phyloP scores from a whole-genome alignment of 2,888 invertebrate species.

The Caradrina clavipalpis region DNA sequence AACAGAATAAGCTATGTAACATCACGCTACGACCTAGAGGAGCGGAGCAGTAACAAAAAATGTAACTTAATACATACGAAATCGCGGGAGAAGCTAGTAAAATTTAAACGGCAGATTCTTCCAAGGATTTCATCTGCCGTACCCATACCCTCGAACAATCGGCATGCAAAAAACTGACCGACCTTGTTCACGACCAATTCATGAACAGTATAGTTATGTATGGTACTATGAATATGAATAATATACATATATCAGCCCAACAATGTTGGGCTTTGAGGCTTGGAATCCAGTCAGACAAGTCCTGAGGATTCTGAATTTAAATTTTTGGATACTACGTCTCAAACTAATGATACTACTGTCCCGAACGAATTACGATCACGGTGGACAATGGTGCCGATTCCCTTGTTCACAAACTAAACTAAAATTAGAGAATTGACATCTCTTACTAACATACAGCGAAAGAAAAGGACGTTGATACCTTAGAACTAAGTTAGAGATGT shows the following conservation, averaged over 20 bases:
- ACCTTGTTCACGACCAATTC: conserved; percentile 72
- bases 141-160: conserved; percentile 61
- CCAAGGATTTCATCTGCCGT: conserved; percentile 45
- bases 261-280: background rate
- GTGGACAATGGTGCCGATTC: too few relatives aligned
- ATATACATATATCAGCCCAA: conserved; percentile 4
- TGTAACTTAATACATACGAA: too few relatives aligned
- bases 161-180: conserved; percentile 76
- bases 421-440: too few relatives aligned
- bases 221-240: conserved; percentile 42
- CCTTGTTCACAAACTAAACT: too few relatives aligned
- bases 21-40: too few relatives aligned
- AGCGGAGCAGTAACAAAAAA: too few relatives aligned
- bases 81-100: background rate
- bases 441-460: too few relatives aligned
- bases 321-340: background rate
- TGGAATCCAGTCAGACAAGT: conserved; percentile 20
- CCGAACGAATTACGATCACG: too few relatives aligned
- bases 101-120: conserved; percentile 37
- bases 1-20: too few relatives aligned
- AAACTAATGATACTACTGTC: too few relatives aligned
- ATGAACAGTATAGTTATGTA: conserved; percentile 46
- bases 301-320: conserved; percentile 4
- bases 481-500: too few relatives aligned
- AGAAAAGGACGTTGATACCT: too few relatives aligned